Evolutionary conservation across 2,113 vertebrate genomes (phyloP), one percentile per base, ranked within the genome.

Genomic region (Myiagra hebetior): DNA sequence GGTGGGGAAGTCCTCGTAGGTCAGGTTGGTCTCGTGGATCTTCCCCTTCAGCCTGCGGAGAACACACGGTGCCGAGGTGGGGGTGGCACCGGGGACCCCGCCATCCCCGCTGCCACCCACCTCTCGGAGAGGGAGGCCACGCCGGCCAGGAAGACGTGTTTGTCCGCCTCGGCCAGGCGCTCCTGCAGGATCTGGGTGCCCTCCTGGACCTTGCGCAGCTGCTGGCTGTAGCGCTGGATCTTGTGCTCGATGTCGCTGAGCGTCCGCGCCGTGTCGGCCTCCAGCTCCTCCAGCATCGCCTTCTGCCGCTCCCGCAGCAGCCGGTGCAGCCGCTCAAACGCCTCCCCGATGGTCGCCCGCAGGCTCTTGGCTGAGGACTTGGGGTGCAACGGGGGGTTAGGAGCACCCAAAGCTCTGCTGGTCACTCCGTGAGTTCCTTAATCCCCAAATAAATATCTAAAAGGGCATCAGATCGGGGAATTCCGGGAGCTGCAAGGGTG

Each of bases 281-380:
- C 99, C 97, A 99, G 98, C 97, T 99, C 99, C 93, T 99, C 99
- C 98, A 99, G 97, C 99, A 99, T 99, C 83, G 98, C 98, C 97
- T 99, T 99, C 97, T 99, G 99, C n/a, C 99, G 98, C 96, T 99
- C 99, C 0, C 99, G 98, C 79, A 99, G 98, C 95, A 99, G 98
- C 41, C 99, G 98, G 97, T 99, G 99, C 82, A 99, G 98, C 31
- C 99, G 98, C 96, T 99, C 99, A 0, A 99, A 99, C 0, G 99
- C 99, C 33, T 99, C 99, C 1, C 98, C 98, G 0, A 99, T 99
- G 6, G 99, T 99, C 18, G 98, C 98, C 11, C 99, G 98, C 72
- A 99, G 97, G 95, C 99, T 98, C 96, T 99, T 99, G 64, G 99
- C 99, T 4, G 99, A 99, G 28, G 99, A 99, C 99, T 99, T 39